These are phyloP conservation scores for Melanostoma scalare DNA, from an alignment of 2,888 invertebrate genomes.

Conservation along the genomic window DNA sequence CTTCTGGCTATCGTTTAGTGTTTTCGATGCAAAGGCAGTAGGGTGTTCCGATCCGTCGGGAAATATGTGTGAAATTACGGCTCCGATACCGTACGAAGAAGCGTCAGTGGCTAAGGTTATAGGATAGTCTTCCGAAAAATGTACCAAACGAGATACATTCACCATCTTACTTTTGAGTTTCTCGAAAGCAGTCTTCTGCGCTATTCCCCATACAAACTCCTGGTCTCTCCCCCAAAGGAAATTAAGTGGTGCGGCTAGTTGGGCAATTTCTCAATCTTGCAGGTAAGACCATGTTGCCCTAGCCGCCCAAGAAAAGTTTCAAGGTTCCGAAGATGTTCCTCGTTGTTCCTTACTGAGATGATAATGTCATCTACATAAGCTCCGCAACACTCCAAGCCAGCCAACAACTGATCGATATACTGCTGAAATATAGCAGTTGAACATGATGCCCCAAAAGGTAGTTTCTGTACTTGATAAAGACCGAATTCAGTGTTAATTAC, in stretches of 20 bases:
- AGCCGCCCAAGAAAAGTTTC: conserved; percentile 73
- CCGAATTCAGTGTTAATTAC: conserved; percentile 78
- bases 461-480: conserved; percentile 76
- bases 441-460: conserved; percentile 79
- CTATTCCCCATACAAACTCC: conserved; percentile 73
- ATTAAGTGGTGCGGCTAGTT: conserved; percentile 74
- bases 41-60: conserved; percentile 76
- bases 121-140: conserved; percentile 31
- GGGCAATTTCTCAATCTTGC: conserved; percentile 75
- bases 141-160: conserved; percentile 11
- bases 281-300: conserved; percentile 68
- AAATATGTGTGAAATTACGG: conserved; percentile 76
- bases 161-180: conserved; percentile 72
- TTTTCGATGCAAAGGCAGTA: conserved; percentile 2
- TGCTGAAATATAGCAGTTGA: conserved; percentile 78
- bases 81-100: conserved; percentile 63
- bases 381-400: conserved; percentile 74
- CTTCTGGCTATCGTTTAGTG: background rate
- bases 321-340: conserved; percentile 73
- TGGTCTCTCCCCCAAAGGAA: conserved; percentile 68
- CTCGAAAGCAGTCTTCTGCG: conserved; percentile 73
- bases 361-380: conserved; percentile 77
- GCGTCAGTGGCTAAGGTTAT: conserved; percentile 69
- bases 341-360: conserved; percentile 72
- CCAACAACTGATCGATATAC: conserved; percentile 77